Base-by-base conservation (phyloP, 2,888 invertebrate genomes). In the Phlogophora meticulosa region DNA sequence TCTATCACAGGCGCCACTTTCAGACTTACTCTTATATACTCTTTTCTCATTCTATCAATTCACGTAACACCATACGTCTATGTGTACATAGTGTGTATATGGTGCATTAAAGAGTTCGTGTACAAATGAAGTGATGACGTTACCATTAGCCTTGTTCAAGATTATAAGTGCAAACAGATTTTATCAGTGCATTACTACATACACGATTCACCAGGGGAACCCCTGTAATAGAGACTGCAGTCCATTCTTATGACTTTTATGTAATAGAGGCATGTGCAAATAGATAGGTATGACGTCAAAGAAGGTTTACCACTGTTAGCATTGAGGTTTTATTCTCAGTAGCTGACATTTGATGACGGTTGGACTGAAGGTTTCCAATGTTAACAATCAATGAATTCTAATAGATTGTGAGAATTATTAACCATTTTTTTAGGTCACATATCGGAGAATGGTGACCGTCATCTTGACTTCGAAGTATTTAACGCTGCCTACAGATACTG, bases 191-290 rank as follows among this genome's bases (percentile, higher is more conserved):
- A 57, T 77, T 51, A 28, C 28, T 36, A 45, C 22, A 52, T 49
- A 46, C 77, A 53, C 42, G 42, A 53, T 68, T 69, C 43, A 17
- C 28, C 13, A 58, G 81, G 81, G 81, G 72, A 81, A 75, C 58
- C 77, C 80, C 81, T 66, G 28, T 36, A 28, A 28, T 5, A 28
- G 15, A 32, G 55, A 55, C 48, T 57, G 63, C 60, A 60, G 15
- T n/a, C 9, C n/a, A 40, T 71, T 71, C 51, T 46, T 51, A 34
- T 42, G 17, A 36, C 15, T 17, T 38, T 4, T 61, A 17, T 48
- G 24, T 43, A 24, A 38, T 63, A 72, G 51, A 22, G 20, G 7
- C 49, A 24, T 49, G 51, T 42, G 62, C 36, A 72, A 63, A 63
- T 72, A 76, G n/a, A 36, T 46, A 15, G 42, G 9, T 40, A 43